Evolutionary conservation across 2,113 vertebrate genomes (phyloP).

Genomic region (Gymnocephalus cernua): DNA sequence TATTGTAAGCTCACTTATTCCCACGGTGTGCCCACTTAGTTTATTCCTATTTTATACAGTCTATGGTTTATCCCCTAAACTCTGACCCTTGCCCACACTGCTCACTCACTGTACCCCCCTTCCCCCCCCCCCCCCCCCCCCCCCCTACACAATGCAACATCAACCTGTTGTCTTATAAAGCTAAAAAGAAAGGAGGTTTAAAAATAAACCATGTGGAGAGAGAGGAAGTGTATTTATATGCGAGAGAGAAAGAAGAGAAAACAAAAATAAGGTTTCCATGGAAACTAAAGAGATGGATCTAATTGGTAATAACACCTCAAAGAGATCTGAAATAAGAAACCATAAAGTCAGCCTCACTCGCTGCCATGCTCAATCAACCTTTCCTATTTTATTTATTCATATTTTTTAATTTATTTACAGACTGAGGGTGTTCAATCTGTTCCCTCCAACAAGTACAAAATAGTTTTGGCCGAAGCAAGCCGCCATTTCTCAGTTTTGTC

Average conservation of each 20-base stretch:
- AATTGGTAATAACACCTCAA: conserved; percentile 70
- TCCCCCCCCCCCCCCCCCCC: background rate
- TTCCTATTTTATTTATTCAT: conserved; percentile 29
- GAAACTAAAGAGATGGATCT: conserved; percentile 79
- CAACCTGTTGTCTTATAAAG: conserved; percentile 72
- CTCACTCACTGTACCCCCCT: conserved; percentile 28
- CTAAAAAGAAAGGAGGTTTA: conserved; percentile 64
- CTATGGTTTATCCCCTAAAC: conserved; percentile 17
- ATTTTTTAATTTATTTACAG: conserved; percentile 18
- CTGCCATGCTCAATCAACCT: background rate
- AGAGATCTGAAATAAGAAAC: conserved; percentile 60
- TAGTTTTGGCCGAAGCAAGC: background rate
- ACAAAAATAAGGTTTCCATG: conserved; percentile 75
- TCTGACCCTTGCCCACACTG: conserved; percentile 52
- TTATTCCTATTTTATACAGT: background rate
- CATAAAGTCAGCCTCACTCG: background rate
- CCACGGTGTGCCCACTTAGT: conserved; percentile 37
- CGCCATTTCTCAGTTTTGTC: background rate
- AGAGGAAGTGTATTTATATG: conserved; percentile 54
- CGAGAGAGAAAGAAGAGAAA: conserved; percentile 43
- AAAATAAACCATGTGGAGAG: conserved; percentile 67
- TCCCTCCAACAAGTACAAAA: conserved; percentile 8
- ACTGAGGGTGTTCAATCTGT: conserved; percentile 22
- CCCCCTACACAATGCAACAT: conserved; percentile 36
- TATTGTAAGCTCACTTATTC: conserved; percentile 47